Percentiles rank a stretch among this genome's conserved stretches.
phyloP scores from a whole-genome alignment of 2,888 invertebrate genomes.

The Seladonia tumulorum region DNA sequence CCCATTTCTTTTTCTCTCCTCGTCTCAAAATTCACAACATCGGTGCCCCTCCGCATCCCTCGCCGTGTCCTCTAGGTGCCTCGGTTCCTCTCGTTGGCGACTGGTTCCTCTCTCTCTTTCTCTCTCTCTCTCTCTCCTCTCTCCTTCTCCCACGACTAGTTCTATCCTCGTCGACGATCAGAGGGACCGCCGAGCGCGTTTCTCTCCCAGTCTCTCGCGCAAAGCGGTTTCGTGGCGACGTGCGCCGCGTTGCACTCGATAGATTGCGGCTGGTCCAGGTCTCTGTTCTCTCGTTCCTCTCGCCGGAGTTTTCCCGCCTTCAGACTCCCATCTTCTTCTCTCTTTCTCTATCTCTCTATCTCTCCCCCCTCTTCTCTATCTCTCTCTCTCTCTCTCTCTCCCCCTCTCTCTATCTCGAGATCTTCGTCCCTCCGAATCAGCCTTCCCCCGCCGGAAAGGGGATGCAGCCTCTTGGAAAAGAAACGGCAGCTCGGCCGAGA shows the following conservation, averaged over 20 bases:
- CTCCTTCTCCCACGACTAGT: constrained; percentile 35
- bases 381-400: no score
- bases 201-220: constrained; percentile 72
- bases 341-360: not conserved
- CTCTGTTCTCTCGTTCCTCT: constrained; percentile 18
- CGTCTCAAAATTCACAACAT: constrained; percentile 6
- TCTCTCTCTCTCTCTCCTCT: constrained; percentile 19
- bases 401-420: not conserved
- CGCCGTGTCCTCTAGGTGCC: not conserved
- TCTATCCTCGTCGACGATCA: constrained; percentile 45
- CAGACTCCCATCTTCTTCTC: not conserved
- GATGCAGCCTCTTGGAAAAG: constrained; percentile 30
- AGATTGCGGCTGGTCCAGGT: constrained; percentile 70
- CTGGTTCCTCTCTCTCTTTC: constrained; percentile 2
- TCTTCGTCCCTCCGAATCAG: not conserved
- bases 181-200: constrained; percentile 43
- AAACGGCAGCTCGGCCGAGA: constrained; percentile 35
- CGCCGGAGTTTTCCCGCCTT: constrained; percentile 3
- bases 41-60: constrained; percentile 1
- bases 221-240: constrained; percentile 68
- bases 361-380: no score
- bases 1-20: constrained; percentile 4
- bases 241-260: constrained; percentile 34
- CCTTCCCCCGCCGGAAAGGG: not conserved
- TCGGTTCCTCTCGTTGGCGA: not conserved